Evolutionary conservation across 2,888 invertebrate species (phyloP).

Genomic region (Apotomis capreana): DNA sequence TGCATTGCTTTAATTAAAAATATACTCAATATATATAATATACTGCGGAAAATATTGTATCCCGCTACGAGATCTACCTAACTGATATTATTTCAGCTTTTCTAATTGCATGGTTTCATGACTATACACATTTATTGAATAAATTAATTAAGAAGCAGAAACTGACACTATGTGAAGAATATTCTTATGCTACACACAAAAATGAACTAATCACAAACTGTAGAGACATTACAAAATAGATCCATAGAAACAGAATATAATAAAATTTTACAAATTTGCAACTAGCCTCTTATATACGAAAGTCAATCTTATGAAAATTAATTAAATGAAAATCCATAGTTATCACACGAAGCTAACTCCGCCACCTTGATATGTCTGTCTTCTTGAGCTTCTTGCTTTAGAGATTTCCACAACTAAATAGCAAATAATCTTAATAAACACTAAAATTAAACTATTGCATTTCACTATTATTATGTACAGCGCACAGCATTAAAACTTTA

Average conservation of each 20-base stretch:
- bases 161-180: neutral
- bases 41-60: constrained; percentile 5
- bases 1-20: constrained; percentile 12
- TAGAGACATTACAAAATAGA: constrained; percentile 5
- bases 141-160: constrained; percentile 8
- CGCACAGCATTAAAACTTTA: constrained; percentile 35
- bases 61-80: constrained; percentile 20
- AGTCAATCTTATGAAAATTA: constrained; percentile 52
- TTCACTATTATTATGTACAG: constrained; percentile 65
- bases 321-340: constrained; percentile 52
- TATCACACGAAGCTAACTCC: constrained; percentile 58
- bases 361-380: constrained; percentile 70
- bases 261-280: constrained; percentile 23
- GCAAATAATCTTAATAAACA: constrained; percentile 52
- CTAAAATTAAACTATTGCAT: constrained; percentile 60
- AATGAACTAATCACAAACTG: constrained; percentile 15
- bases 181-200: neutral
- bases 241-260: neutral
- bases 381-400: constrained; percentile 73
- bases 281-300: constrained; percentile 42
- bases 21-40: constrained; percentile 10
- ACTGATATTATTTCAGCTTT: constrained; percentile 7
- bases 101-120: constrained; percentile 2
- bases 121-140: constrained; percentile 1
- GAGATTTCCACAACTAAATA: constrained; percentile 70